phyloP scores from a whole-genome alignment of 2,888 invertebrate genomes.

The Hybos culiciformis region DNA sequence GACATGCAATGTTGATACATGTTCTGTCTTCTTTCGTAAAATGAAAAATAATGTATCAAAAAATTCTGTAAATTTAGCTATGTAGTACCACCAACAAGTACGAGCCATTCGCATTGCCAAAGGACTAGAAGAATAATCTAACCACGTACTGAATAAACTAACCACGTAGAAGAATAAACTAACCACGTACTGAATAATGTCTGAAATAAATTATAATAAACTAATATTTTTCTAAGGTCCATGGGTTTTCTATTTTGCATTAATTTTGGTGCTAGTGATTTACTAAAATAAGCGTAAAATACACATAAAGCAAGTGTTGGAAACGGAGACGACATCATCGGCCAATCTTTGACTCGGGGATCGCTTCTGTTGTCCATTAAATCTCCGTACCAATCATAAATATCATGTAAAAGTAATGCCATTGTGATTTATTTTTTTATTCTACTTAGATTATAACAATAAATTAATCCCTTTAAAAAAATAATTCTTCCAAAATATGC shows the following conservation, averaged over 20 bases:
- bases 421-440: slow-evolving; percentile 13
- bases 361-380: slow-evolving; percentile 64
- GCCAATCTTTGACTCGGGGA: slow-evolving; percentile 77
- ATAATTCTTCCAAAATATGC: no score
- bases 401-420: slow-evolving; percentile 28
- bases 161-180: no score
- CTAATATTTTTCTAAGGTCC: slow-evolving; percentile 62
- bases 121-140: slow-evolving; percentile 65
- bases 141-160: no score
- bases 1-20: slow-evolving; percentile 86
- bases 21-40: slow-evolving; percentile 84
- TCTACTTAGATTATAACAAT: background rate
- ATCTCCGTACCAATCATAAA: slow-evolving; percentile 50
- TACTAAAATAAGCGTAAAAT: slow-evolving; percentile 70
- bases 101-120: slow-evolving; percentile 75
- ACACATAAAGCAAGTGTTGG: slow-evolving; percentile 74
- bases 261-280: slow-evolving; percentile 64
- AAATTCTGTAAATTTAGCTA: slow-evolving; percentile 94
- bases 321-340: slow-evolving; percentile 78
- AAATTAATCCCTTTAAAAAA: no score
- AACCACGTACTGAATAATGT: slow-evolving; percentile 82
- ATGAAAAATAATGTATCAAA: slow-evolving; percentile 95
- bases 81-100: slow-evolving; percentile 94
- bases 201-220: slow-evolving; percentile 80
- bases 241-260: slow-evolving; percentile 87